Evolutionary conservation across 2,888 invertebrate genomes (phyloP).

Genomic region (Tinea pellionella): DNA sequence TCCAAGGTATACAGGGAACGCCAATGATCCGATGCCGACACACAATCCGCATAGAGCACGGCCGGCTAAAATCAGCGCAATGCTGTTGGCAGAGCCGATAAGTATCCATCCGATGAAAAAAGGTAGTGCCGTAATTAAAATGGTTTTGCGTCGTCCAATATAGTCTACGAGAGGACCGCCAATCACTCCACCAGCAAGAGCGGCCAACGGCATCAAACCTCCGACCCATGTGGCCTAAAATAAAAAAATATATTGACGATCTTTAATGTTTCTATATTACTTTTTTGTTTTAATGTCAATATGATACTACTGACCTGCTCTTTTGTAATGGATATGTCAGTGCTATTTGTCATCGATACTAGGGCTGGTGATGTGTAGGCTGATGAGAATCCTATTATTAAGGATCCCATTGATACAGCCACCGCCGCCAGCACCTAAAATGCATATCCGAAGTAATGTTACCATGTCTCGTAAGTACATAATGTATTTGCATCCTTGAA

Average conservation of each 20-base stretch:
- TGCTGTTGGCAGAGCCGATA: conserved; percentile 79
- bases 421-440: conserved; percentile 85
- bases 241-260: conserved; percentile 15
- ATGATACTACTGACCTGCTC: conserved; percentile 62
- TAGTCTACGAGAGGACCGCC: conserved; percentile 89
- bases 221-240: conserved; percentile 87
- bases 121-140: conserved; percentile 81
- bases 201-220: conserved; percentile 88
- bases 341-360: conserved; percentile 75
- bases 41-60: conserved; percentile 88
- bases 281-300: background rate
- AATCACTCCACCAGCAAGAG: conserved; percentile 83
- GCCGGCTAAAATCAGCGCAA: conserved; percentile 80
- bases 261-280: no score
- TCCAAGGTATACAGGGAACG: conserved; percentile 91
- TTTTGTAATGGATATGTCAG: conserved; percentile 66
- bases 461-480: background rate
- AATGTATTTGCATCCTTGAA: background rate
- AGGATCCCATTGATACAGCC: conserved; percentile 87
- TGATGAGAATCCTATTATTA: conserved; percentile 87
- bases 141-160: conserved; percentile 86
- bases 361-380: conserved; percentile 93
- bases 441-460: conserved; percentile 17
- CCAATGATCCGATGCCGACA: conserved; percentile 88
- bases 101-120: conserved; percentile 87